These are phyloP conservation scores for Dicrurus megarhynchus DNA, from an alignment of 2,113 vertebrate species.

Conservation along the genomic window DNA sequence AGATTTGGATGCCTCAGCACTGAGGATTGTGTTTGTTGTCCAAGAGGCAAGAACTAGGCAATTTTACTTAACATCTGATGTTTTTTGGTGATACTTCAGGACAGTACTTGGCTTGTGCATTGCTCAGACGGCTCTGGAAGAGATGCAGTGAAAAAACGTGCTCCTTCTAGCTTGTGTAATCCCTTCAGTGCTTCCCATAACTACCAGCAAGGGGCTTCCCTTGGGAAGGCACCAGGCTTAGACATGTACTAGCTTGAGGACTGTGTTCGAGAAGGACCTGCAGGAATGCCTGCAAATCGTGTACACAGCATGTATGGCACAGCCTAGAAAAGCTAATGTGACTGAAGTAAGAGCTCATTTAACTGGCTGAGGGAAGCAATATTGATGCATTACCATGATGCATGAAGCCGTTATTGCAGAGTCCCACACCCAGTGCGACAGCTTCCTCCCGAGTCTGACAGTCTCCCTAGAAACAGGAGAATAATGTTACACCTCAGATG, in stretches of 20 bases:
- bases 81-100: not conserved
- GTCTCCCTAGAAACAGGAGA: slow-evolving; percentile 83
- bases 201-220: not conserved
- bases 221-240: not conserved
- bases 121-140: not conserved
- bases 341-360: not conserved
- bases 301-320: not conserved
- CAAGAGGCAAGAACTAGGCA: not conserved
- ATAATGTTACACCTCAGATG: not conserved
- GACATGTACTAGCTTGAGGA: not conserved
- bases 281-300: not conserved
- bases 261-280: not conserved
- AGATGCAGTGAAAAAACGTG: not conserved
- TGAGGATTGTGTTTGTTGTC: not conserved
- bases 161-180: not conserved
- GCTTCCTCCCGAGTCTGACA: slow-evolving; percentile 94
- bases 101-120: not conserved
- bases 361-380: not conserved
- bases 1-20: not conserved
- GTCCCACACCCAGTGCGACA: slow-evolving; percentile 90
- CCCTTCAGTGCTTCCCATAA: not conserved
- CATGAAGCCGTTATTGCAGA: slow-evolving; percentile 98
- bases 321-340: not conserved
- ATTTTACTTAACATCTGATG: not conserved
- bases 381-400: slow-evolving; percentile 85